These are phyloP conservation scores for Saiga tatarica DNA, from an alignment of 2,113 vertebrate species.

Conservation along the genomic window DNA sequence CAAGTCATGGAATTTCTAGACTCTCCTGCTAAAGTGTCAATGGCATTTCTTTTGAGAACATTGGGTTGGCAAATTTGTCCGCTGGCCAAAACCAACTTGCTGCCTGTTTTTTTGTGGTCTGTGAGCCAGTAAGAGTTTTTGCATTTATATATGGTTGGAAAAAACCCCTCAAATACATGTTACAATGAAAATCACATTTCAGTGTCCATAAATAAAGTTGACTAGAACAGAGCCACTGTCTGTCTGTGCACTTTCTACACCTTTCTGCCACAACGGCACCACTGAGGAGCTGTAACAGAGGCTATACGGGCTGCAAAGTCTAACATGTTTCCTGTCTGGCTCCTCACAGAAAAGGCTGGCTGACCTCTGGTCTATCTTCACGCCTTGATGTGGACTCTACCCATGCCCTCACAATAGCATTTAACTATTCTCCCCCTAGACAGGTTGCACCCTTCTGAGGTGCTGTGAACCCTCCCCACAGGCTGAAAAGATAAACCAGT, in stretches of 20 bases:
- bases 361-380: not conserved
- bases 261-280: not conserved
- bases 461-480: conserved; percentile 11
- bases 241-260: not conserved
- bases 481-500: conserved; percentile 60
- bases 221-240: not conserved
- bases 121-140: not conserved
- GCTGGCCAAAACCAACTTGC: not conserved
- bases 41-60: conserved; percentile 8
- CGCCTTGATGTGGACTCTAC: not conserved
- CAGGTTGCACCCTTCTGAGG: not conserved
- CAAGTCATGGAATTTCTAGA: not conserved
- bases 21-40: not conserved
- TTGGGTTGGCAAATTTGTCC: not conserved
- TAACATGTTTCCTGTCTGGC: not conserved
- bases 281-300: not conserved
- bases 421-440: not conserved
- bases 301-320: not conserved
- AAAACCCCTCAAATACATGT: not conserved
- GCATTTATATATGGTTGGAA: not conserved
- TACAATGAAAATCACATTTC: conserved; percentile 26
- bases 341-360: not conserved
- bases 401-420: not conserved
- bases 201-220: conserved; percentile 19
- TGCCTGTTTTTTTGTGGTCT: not conserved